phyloP scores from a whole-genome alignment of 2,888 invertebrate genomes.

The Cryptus viduatorius region DNA sequence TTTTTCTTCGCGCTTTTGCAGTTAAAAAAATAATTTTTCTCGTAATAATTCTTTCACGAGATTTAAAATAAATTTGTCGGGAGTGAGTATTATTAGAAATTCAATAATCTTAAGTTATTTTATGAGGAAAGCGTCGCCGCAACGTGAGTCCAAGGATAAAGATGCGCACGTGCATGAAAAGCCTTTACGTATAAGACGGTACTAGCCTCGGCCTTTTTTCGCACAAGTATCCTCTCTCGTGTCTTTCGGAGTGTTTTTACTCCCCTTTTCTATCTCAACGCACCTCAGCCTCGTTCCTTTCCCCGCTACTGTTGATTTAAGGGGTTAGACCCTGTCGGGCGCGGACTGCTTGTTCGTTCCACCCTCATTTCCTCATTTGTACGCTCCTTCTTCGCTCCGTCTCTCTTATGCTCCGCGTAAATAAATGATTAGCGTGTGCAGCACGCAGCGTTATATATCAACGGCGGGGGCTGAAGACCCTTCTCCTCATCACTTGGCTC shows the following conservation, averaged over 20 bases:
- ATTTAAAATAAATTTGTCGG: no score
- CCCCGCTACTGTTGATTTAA: constrained; percentile 39
- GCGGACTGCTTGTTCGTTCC: constrained; percentile 48
- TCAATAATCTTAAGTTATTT: background rate
- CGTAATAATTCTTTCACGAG: background rate
- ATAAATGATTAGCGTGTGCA: constrained; percentile 48
- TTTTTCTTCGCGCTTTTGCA: background rate
- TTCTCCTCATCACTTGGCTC: background rate
- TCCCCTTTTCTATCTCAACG: background rate
- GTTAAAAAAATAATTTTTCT: background rate
- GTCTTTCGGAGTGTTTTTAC: constrained; percentile 24
- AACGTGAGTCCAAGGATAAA: background rate
- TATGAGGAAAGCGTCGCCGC: background rate
- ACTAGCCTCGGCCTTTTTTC: constrained; percentile 7
- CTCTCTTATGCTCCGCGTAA: constrained; percentile 18
- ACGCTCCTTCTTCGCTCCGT: background rate
- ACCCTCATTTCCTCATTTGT: constrained; percentile 37
- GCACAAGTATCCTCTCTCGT: constrained; percentile 16
- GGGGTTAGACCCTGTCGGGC: constrained; percentile 36
- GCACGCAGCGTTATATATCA: constrained; percentile 17
- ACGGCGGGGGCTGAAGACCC: background rate
- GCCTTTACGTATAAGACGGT: background rate
- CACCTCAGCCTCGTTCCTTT: constrained; percentile 7
- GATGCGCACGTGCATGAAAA: constrained; percentile 3
- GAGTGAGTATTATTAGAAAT: background rate